Conservation (phyloP, 2,888 invertebrate genomes). For the Litoditis marina region DNA sequence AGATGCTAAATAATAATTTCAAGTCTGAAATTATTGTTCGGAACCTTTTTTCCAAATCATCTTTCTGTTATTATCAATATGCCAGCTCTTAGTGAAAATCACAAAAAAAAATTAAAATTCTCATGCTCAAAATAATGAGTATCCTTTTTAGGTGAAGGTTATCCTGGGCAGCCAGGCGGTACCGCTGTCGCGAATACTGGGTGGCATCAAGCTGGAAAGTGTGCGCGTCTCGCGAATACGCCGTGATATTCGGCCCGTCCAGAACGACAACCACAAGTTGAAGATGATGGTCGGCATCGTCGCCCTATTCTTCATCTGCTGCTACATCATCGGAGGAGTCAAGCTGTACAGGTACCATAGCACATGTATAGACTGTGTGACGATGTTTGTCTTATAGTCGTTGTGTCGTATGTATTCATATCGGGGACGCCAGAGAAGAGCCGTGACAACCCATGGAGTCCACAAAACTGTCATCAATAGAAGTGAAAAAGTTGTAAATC, state of each 20-base stretch:
- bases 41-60: too few relatives aligned
- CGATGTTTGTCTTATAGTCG: not conserved
- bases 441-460: too few relatives aligned
- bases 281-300: conserved; percentile 29
- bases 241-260: conserved; percentile 17
- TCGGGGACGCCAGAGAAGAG: not conserved
- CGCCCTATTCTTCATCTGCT: conserved; percentile 33
- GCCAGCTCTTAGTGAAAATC: too few relatives aligned
- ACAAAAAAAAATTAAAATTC: too few relatives aligned
- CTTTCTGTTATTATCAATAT: too few relatives aligned
- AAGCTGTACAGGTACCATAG: not conserved
- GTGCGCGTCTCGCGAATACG: conserved; percentile 31
- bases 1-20: too few relatives aligned
- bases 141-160: conserved; percentile 51
- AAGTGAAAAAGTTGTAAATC: too few relatives aligned
- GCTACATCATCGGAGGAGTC: conserved; percentile 44
- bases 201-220: conserved; percentile 54
- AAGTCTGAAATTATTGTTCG: too few relatives aligned
- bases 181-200: conserved; percentile 56
- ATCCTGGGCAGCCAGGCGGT: conserved; percentile 43
- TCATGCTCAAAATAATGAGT: too few relatives aligned
- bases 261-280: conserved; percentile 33
- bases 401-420: not conserved
- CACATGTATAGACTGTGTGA: not conserved
- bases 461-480: too few relatives aligned